A percentile compares a stretch with the other conserved stretches of the same genome.
Evolutionary conservation across 2,888 invertebrate species (phyloP).

Genomic region (Molorchus minor): DNA sequence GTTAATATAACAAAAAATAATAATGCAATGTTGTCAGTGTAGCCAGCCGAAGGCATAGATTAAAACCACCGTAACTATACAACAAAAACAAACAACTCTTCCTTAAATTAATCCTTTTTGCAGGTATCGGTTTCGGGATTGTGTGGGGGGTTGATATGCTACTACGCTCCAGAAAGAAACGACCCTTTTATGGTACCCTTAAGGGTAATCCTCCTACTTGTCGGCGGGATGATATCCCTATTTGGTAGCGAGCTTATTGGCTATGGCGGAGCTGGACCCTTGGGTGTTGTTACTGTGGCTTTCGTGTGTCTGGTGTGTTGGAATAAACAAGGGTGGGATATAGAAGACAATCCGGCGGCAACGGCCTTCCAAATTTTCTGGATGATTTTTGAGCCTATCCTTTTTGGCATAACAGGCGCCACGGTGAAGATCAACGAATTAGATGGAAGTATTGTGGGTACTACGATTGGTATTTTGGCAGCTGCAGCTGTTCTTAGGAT

Average conservation of each 20-base stretch:
- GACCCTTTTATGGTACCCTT: conserved; percentile 84
- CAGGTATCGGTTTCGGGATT: conserved; percentile 72
- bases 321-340: conserved; percentile 84
- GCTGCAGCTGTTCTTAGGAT: conserved; percentile 74
- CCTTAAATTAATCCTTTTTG: not conserved
- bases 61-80: no score
- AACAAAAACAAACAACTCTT: no score
- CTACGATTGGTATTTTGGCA: conserved; percentile 75
- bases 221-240: conserved; percentile 83
- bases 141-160: conserved; percentile 82
- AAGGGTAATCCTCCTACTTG: conserved; percentile 80
- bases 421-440: conserved; percentile 83
- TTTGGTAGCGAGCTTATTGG: conserved; percentile 85
- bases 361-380: conserved; percentile 93
- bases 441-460: conserved; percentile 73
- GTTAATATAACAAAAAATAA: no score
- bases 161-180: conserved; percentile 84
- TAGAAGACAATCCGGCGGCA: conserved; percentile 87
- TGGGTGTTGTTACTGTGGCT: conserved; percentile 83
- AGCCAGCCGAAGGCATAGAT: no score
- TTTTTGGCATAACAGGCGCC: conserved; percentile 79
- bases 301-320: conserved; percentile 85
- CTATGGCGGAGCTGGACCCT: conserved; percentile 78
- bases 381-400: conserved; percentile 95
- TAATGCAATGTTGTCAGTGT: no score